Base-by-base conservation (phyloP, 1,140 invertebrate species). In the Trichonephila inaurata region DNA sequence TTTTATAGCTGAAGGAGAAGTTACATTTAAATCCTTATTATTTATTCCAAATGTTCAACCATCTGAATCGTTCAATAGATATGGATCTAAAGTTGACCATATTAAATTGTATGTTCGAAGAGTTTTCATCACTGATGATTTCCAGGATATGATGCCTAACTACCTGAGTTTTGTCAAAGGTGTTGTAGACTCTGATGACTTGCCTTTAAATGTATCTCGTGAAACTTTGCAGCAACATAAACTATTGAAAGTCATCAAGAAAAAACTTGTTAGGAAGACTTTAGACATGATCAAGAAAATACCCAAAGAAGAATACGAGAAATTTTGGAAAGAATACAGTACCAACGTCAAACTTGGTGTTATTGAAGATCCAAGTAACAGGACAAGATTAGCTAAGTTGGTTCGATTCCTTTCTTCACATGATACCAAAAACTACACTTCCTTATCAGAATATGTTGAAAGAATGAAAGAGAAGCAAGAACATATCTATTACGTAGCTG, bases 41-140 rank as follows among this genome's bases (percentile, higher is more conserved):
- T 99, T 99, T 95, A 97, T 99, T 16, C 99, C 99, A 40, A 97
- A 98, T 94, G 97, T 99, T 62, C 98, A 98, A 77, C 99, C 99
- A 77, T 99, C 99, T 95, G 99, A 99, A 96, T 97, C 99, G 40
- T 99, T 99, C 95, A 99, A 99, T 95, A 99, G 94, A 66, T 95
- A 94, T 66, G 94, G 94, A 60, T 61, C 94, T n/a, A 98, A 98
- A 94, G 97, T 97, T 3, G 98, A 99, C 95, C 98, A 99, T 95
- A 99, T 99, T 95, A 99, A 99, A 96, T 96, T 99, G 62, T 99
- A 99, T 95, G 99, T 99, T 19, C 97, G 99, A 94, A 96, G 99
- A 93, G 99, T 99, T 21, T 99, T 99, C 96, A 99, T 99, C 96
- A 99, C 99, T 21, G 99, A 99, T 95, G 98, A 99, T 96, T 99